A percentile compares a stretch with the other conserved stretches of the same genome.
Evolutionary conservation across 2,888 invertebrate species (phyloP).

Genomic region (Caenorhabditis uteleia): DNA sequence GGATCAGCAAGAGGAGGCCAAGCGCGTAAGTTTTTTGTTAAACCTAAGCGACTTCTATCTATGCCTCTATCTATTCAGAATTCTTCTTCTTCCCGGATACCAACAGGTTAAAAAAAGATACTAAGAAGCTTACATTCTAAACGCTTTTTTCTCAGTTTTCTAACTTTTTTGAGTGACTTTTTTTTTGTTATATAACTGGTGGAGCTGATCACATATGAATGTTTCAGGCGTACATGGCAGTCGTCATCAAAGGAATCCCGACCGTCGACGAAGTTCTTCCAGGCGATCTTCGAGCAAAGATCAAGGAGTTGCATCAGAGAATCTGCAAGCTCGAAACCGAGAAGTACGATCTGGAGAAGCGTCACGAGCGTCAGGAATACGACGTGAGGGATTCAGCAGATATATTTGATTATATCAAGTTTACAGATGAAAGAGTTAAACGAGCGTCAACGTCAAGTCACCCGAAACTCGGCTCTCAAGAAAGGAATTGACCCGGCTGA

Average conservation of each 20-base stretch:
- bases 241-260: conserved; percentile 46
- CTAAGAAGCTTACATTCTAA: background rate
- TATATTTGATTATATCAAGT: too few species aligned
- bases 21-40: conserved; percentile 70
- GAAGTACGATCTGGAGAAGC: conserved; percentile 69
- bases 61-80: background rate
- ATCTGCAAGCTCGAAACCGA: conserved; percentile 67
- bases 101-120: conserved; percentile 2
- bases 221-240: conserved; percentile 42
- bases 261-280: conserved; percentile 38
- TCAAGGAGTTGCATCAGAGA: conserved; percentile 66
- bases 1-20: conserved; percentile 98
- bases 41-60: background rate
- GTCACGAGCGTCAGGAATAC: conserved; percentile 68
- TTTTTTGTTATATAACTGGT: background rate
- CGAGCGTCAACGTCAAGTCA: conserved; percentile 68
- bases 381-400: too few species aligned
- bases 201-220: background rate
- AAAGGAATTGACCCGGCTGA: conserved; percentile 66
- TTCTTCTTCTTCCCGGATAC: background rate
- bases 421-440: conserved; percentile 68
- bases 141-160: conserved; percentile 3
- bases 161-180: background rate
- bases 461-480: conserved; percentile 61
- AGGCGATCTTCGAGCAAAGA: conserved; percentile 58